Evolutionary conservation across 2,113 vertebrate genomes (phyloP).

Genomic region (Cinclus mexicanus): DNA sequence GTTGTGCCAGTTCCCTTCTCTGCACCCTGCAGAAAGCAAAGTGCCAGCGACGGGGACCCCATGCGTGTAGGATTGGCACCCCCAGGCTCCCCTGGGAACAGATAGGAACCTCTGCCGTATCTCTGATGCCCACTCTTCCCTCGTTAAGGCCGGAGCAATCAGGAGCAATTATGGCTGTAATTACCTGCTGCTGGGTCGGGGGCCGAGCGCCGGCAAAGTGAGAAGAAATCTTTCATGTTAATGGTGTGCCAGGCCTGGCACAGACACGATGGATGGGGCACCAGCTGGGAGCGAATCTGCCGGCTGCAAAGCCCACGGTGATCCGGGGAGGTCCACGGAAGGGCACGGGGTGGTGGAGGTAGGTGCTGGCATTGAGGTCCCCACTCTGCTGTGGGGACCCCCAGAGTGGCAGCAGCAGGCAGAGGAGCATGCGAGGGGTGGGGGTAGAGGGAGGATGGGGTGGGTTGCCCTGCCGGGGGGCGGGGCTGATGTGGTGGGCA

Average conservation of each 20-base stretch:
- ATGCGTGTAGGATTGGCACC: not conserved
- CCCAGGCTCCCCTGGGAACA: not conserved
- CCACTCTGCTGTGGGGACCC: rapidly evolving
- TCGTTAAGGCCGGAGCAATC: conserved; percentile 70
- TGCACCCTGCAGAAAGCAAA: not conserved
- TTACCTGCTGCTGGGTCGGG: conserved; percentile 76
- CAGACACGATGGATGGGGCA: conserved; percentile 62
- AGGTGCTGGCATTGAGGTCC: not conserved
- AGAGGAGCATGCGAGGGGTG: not conserved
- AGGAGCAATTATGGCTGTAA: conserved; percentile 81
- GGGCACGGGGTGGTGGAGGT: not conserved
- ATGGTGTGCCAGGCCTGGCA: conserved; percentile 72
- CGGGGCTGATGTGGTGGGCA: not conserved
- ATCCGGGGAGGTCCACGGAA: not conserved
- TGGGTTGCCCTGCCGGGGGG: not conserved
- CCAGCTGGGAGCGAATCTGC: conserved; percentile 68
- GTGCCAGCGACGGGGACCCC: rapidly evolving
- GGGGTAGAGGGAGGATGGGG: not conserved
- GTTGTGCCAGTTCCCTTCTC: not conserved
- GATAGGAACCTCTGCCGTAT: not conserved
- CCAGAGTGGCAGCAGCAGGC: not conserved
- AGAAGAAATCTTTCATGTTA: conserved; percentile 76
- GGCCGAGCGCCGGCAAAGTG: conserved; percentile 66
- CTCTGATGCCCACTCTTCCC: conserved; percentile 13
- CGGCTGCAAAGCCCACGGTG: not conserved